Evolutionary conservation across 2,113 vertebrate species (phyloP).

Genomic region (Corythaixoides concolor): DNA sequence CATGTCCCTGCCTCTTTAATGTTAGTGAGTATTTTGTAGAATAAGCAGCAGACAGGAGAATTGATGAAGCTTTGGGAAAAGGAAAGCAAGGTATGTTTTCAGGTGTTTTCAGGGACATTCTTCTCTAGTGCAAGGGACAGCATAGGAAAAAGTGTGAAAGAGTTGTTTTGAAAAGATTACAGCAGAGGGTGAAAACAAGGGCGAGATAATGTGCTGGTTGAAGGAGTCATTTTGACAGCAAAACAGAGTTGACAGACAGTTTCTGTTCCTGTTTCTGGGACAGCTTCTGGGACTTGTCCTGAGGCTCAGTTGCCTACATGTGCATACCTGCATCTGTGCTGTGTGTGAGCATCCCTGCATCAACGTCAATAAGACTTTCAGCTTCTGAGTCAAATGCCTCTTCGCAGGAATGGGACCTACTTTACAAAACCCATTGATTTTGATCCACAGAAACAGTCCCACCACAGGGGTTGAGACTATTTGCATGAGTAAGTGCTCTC

Average conservation of each 20-base stretch:
- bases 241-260: neutral
- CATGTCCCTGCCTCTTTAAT: neutral
- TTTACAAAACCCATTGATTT: neutral
- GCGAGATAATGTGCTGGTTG: neutral
- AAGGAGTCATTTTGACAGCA: neutral
- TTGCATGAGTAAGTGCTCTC: conserved; percentile 2
- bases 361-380: neutral
- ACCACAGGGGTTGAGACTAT: neutral
- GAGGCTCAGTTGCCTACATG: neutral
- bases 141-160: neutral
- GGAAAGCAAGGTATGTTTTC: neutral
- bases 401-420: neutral
- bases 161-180: neutral
- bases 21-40: neutral
- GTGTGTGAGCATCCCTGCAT: rapidly evolving
- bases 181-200: neutral
- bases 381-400: neutral
- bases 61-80: neutral
- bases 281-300: neutral
- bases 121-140: neutral
- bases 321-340: neutral
- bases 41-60: neutral
- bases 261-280: neutral
- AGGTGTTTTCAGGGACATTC: neutral
- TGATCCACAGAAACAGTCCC: neutral